A percentile compares a stretch with the other conserved stretches of the same genome.
phyloP scores from a whole-genome alignment of 2,888 invertebrate species.

The Tanaodytes sp. region DNA sequence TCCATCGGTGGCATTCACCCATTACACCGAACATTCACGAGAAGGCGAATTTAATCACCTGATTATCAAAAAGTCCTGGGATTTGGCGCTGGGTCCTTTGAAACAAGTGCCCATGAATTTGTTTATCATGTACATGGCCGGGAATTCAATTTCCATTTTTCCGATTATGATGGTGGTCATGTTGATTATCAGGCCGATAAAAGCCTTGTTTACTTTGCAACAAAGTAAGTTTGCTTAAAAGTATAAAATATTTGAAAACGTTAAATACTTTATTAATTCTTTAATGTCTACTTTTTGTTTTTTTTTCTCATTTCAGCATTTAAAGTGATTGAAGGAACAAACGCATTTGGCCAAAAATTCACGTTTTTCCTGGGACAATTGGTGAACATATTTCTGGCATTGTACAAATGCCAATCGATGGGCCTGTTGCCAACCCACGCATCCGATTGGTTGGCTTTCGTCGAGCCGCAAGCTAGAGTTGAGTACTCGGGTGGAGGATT shows the following conservation, averaged over 20 bases:
- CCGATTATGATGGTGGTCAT: constrained; percentile 99
- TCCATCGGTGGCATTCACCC: constrained; percentile 81
- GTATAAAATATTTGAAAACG: too few relatives aligned
- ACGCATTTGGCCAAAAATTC: constrained; percentile 91
- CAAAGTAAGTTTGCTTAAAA: constrained; percentile 78
- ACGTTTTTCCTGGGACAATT: constrained; percentile 95
- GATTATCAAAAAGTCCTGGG: constrained; percentile 96
- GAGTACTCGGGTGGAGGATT: constrained; percentile 90
- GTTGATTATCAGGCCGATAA: constrained; percentile 96
- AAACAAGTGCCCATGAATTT: constrained; percentile 99
- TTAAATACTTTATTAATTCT: neutral
- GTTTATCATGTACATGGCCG: constrained; percentile 99
- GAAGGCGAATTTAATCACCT: constrained; percentile 88
- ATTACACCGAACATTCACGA: constrained; percentile 82
- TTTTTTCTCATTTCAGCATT: constrained; percentile 79
- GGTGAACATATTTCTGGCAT: constrained; percentile 90
- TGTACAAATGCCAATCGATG: constrained; percentile 99
- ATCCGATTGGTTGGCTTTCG: constrained; percentile 98
- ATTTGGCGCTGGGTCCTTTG: constrained; percentile 93
- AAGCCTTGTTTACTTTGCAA: constrained; percentile 92
- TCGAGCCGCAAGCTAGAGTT: constrained; percentile 88
- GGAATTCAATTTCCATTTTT: constrained; percentile 98
- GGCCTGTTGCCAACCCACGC: constrained; percentile 96
- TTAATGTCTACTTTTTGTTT: too few relatives aligned
- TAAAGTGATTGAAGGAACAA: constrained; percentile 94